A percentile compares a stretch with the other conserved stretches of the same genome.
Conservation (phyloP, 2,797 vertebrate genomes). For the Chaetodon trifasciatus region DNA sequence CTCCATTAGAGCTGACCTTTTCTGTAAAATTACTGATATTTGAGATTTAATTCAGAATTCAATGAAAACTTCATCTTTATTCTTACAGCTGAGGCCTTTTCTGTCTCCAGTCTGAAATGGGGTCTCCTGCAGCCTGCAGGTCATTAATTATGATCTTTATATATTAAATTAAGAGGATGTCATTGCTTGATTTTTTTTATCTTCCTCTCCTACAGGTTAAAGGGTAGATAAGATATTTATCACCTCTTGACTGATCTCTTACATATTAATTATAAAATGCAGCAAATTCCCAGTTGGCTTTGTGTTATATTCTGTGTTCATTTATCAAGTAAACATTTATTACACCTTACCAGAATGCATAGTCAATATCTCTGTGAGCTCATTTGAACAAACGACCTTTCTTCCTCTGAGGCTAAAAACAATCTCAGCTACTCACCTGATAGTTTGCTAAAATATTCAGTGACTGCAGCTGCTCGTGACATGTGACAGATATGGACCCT, state of each 20-base stretch:
- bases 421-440: slow-evolving; percentile 37
- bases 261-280: slow-evolving; percentile 61
- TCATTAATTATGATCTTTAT: slow-evolving; percentile 89
- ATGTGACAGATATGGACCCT: slow-evolving; percentile 65
- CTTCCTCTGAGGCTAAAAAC: slow-evolving; percentile 26
- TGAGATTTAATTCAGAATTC: slow-evolving; percentile 88
- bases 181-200: slow-evolving; percentile 80
- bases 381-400: slow-evolving; percentile 47
- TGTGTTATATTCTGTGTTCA: slow-evolving; percentile 32
- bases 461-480: slow-evolving; percentile 53
- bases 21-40: slow-evolving; percentile 89
- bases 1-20: slow-evolving; percentile 89
- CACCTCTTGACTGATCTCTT: slow-evolving; percentile 69
- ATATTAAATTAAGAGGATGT: slow-evolving; percentile 88
- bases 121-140: slow-evolving; percentile 81
- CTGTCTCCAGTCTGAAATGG: slow-evolving; percentile 81
- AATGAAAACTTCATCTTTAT: slow-evolving; percentile 87
- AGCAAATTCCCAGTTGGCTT: slow-evolving; percentile 35
- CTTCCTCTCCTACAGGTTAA: slow-evolving; percentile 79
- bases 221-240: slow-evolving; percentile 80
- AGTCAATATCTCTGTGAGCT: slow-evolving; percentile 25
- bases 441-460: slow-evolving; percentile 62
- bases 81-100: slow-evolving; percentile 78
- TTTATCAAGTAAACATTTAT: slow-evolving; percentile 37
- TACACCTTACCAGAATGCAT: slow-evolving; percentile 7